phyloP scores from a whole-genome alignment of 2,113 vertebrate genomes.

The Gracilinanus agilis region DNA sequence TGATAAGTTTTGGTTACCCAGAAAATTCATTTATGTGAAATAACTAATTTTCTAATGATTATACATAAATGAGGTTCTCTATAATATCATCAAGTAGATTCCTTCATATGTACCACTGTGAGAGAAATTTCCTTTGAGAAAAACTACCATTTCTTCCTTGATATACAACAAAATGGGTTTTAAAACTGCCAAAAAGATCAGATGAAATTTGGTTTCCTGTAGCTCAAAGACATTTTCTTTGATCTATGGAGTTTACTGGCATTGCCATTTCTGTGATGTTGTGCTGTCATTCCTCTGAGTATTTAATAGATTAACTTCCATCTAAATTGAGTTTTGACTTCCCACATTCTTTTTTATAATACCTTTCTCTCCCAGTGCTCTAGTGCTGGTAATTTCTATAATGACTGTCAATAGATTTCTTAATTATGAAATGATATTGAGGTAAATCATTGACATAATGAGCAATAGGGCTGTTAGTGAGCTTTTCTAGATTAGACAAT shows the following conservation, averaged over 20 bases:
- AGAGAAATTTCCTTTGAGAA: background rate
- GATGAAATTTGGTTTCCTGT: background rate
- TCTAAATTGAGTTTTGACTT: background rate
- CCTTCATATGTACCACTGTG: background rate
- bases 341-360: background rate
- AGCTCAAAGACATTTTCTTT: background rate
- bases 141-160: background rate
- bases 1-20: background rate
- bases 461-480: background rate
- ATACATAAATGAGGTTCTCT: background rate
- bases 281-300: background rate
- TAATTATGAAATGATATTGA: background rate
- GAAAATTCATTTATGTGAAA: background rate
- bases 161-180: background rate
- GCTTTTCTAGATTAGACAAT: background rate
- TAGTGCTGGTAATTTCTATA: background rate
- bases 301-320: background rate
- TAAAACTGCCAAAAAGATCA: background rate
- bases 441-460: background rate
- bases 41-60: background rate
- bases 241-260: background rate
- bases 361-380: background rate
- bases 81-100: background rate
- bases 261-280: background rate
- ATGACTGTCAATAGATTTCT: background rate